A percentile compares a stretch with the other conserved stretches of the same genome.
Conservation (phyloP, 2,888 invertebrate genomes). For the Drosophila niveifrons region DNA sequence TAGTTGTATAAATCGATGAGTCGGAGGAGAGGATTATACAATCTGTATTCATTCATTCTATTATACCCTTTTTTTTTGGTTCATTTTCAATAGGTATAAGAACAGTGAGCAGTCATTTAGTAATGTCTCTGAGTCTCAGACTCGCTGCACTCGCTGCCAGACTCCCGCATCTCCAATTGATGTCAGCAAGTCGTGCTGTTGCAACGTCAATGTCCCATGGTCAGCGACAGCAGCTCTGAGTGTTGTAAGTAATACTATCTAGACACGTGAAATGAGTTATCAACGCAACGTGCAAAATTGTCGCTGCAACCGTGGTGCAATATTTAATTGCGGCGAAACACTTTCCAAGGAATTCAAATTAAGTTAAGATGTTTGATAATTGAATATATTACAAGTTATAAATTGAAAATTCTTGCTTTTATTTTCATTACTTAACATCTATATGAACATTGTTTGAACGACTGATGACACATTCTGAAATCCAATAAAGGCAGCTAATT, state of each 20-base stretch:
- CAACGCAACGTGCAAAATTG: conserved; percentile 53
- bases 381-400: too few relatives aligned
- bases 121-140: neutral
- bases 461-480: too few relatives aligned
- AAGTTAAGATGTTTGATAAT: too few relatives aligned
- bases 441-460: too few relatives aligned
- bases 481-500: neutral
- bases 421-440: too few relatives aligned
- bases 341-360: neutral
- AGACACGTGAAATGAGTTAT: conserved; percentile 80
- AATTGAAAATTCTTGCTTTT: too few relatives aligned
- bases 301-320: conserved; percentile 49
- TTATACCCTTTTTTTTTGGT: neutral
- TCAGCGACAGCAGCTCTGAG: conserved; percentile 30
- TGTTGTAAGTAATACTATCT: conserved; percentile 71
- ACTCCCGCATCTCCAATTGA: neutral
- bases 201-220: conserved; percentile 39
- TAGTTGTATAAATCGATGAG: too few relatives aligned
- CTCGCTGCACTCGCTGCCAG: neutral
- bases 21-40: too few relatives aligned
- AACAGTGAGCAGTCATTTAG: conserved; percentile 4
- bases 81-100: neutral
- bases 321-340: neutral
- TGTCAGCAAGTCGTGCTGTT: conserved; percentile 6
- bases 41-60: too few relatives aligned